Evolutionary conservation across 37 sponge, comb jelly and placozoan species (phyloP).

Genomic region (Mnemiopsis leidyi): DNA sequence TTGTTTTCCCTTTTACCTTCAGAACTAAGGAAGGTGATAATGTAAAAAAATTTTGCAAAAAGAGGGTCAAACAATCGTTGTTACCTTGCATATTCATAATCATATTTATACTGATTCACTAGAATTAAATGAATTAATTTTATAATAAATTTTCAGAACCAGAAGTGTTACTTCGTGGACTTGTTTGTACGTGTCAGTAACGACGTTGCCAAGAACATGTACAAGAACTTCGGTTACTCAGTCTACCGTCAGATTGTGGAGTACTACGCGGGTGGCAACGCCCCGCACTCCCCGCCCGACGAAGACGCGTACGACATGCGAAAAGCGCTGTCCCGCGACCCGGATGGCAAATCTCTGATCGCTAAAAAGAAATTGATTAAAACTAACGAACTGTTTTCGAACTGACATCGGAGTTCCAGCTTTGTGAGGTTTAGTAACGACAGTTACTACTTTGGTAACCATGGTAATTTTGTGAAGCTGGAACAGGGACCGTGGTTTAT

Average conservation of each 20-base stretch:
- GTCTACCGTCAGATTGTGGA: slow-evolving; percentile 79
- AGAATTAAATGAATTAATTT: too few species aligned
- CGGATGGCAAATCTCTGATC: slow-evolving; percentile 16
- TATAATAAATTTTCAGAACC: slow-evolving; percentile 65
- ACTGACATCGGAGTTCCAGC: slow-evolving; percentile 13
- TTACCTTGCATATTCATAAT: too few species aligned
- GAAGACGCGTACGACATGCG: slow-evolving; percentile 86
- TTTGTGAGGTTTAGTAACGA: too few species aligned
- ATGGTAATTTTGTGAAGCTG: too few species aligned
- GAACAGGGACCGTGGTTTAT: neutral
- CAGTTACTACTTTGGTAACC: too few species aligned
- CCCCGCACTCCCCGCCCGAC: slow-evolving; percentile 66
- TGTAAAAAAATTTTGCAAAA: too few species aligned
- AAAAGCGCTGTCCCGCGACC: slow-evolving; percentile 59
- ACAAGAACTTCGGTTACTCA: slow-evolving; percentile 86
- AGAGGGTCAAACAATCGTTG: too few species aligned
- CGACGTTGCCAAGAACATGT: slow-evolving; percentile 85
- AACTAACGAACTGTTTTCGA: slow-evolving; percentile 35
- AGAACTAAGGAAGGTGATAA: too few species aligned
- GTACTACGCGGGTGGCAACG: slow-evolving; percentile 81
- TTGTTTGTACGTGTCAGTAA: slow-evolving; percentile 93
- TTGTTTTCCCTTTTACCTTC: too few species aligned
- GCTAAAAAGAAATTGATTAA: slow-evolving; percentile 56
- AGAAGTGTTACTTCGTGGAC: slow-evolving; percentile 93
- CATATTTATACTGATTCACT: too few species aligned